These are phyloP conservation scores for Psittacula cyanocephala DNA, from an alignment of 2,113 vertebrate genomes.

Conservation along the genomic window DNA sequence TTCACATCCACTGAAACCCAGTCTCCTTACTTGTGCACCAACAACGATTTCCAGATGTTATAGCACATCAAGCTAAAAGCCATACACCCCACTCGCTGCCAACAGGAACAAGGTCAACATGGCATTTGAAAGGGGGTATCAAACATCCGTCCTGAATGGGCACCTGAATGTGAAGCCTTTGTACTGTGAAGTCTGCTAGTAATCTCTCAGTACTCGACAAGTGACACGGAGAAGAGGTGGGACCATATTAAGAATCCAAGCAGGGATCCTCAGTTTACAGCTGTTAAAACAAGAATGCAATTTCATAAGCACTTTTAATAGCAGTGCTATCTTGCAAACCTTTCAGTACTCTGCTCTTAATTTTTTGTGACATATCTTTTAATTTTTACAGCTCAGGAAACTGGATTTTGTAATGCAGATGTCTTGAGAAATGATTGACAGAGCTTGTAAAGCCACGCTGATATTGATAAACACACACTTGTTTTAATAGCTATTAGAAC, in stretches of 20 bases:
- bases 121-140: not conserved
- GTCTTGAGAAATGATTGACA: not conserved
- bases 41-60: not conserved
- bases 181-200: not conserved
- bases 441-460: not conserved
- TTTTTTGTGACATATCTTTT: not conserved
- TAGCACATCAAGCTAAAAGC: not conserved
- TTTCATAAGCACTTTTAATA: not conserved
- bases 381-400: not conserved
- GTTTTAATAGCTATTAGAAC: not conserved
- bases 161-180: not conserved
- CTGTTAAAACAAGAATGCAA: not conserved
- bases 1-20: not conserved
- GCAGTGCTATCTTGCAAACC: not conserved
- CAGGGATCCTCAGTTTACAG: not conserved
- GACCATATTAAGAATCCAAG: not conserved
- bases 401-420: not conserved
- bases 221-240: not conserved
- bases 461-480: not conserved
- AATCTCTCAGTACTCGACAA: not conserved
- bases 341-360: not conserved
- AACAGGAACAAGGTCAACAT: not conserved
- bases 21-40: not conserved
- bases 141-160: not conserved
- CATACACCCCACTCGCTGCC: not conserved